Evolutionary conservation across 1,140 invertebrate genomes (phyloP), one percentile per base, ranked within the genome.

Genomic region (Platorchestia sp.): DNA sequence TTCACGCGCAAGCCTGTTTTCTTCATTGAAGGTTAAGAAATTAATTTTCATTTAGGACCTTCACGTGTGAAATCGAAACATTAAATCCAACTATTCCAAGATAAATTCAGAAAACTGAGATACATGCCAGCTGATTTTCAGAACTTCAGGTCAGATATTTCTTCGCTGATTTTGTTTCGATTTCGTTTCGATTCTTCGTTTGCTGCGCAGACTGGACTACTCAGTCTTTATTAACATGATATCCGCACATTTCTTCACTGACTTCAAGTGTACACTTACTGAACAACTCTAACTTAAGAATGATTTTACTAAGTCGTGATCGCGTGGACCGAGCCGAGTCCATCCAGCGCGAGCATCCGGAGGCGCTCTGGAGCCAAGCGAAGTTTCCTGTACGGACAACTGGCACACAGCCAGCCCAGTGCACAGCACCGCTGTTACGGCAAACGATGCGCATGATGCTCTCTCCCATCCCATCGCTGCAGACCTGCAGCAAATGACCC

Each of bases 361-460:
- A 40, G 7, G 14, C 19, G 36, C 91, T 44, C 7, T 41, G 27
- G 7, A 89, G 87, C 6, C 87, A 42, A 89, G 87, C 87, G 43
- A 27, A 36, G 87, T 36, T 89, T 89, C 87, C 87, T 89, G 87
- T 42, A 89, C n/a, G 87, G 36, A 89, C 45, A 44, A 45, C 91
- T 93, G 91, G 91, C 91, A 47, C 6, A 40, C 91, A 93, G 91
- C 91, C 91, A 93, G 45, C 14, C 40, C 44, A 14, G 91, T 93
- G 47, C 43, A 93, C 7, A 93, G 91, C 91, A 93, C 36, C 6
- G 91, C 45, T 14, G 44, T 93, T 40, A 47, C 91, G 47, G 45
- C 91, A 93, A 93, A 93, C 47, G 91, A 93, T 93, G 91, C 91
- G 91, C 91, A 22, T 93, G 91, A 93, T 93, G 91, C 45, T 45